Evolutionary conservation across 2,888 invertebrate species (phyloP), one percentile per base, ranked within the genome.

Genomic region (Apamea sordens): DNA sequence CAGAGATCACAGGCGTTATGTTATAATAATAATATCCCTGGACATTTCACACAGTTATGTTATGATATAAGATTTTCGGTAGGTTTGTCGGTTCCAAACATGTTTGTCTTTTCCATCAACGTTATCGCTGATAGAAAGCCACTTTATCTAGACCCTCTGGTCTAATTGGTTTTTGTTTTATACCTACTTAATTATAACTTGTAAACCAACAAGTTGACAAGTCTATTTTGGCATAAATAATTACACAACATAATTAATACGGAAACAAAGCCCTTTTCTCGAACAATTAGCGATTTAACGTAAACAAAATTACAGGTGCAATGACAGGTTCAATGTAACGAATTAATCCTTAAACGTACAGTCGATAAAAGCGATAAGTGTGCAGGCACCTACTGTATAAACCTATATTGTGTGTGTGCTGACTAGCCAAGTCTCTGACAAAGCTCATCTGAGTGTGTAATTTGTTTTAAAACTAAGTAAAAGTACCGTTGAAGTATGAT

Each of bases 251-350:
- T 68, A 71, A 72, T 70, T 70, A 63, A 70, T 73, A 76, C 75
- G 61, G 80, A 84, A 80, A 80, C 47, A 24, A 47, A 53, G 13
- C 44, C n/a, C 21, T 77, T 8, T 69, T 72, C 44, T n/a, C 41
- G 59, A 56, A 82, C 68, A 79, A 28, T 80, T 76, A 72, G 36
- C 73, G 53, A 32, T 50, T 65, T 56, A 75, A 64, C 18, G 41
- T 64, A 67, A 77, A 84, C 71, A 73, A 65, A 86, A 86, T 79
- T 75, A 79, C 28, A 78, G 74, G 65, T 76, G 56, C 67, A 77
- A 56, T 79, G 74, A 78, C 80, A 86, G 59, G 28, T 72, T 65
- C 78, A 86, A 80, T 86, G 77, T 69, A 80, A 76, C 63, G 24
- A 73, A 84, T 73, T 86, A 77, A 80, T 81, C 68, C 67, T 84